Evolutionary conservation across 2,888 invertebrate genomes (phyloP).

Genomic region (Macrophya alboannulata): DNA sequence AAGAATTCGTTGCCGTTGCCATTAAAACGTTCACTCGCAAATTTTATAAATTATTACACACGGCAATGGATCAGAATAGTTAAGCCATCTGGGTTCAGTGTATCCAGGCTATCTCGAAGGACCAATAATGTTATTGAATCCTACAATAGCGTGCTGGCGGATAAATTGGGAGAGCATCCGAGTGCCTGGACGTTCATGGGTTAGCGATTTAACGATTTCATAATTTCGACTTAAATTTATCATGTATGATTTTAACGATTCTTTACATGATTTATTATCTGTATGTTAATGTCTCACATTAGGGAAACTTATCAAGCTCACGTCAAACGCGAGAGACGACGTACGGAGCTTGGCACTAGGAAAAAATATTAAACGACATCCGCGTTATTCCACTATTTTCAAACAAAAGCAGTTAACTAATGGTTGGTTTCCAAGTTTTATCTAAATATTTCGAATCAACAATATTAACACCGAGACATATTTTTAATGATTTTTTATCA

Average conservation of each 20-base stretch:
- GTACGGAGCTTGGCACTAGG: background rate
- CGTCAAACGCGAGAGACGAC: conserved; percentile 21
- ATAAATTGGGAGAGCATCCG: conserved; percentile 55
- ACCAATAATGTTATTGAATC: conserved; percentile 55
- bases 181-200: conserved; percentile 58
- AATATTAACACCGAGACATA: background rate
- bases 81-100: conserved; percentile 57
- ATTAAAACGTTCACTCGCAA: background rate
- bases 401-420: conserved; percentile 33
- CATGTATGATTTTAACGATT: background rate
- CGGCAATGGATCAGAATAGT: conserved; percentile 51
- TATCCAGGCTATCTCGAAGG: conserved; percentile 47
- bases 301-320: background rate
- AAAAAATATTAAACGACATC: conserved; percentile 33
- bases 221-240: background rate
- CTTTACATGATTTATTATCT: background rate
- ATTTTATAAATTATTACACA: conserved; percentile 8
- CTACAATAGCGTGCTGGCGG: conserved; percentile 35
- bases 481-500: background rate
- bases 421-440: conserved; percentile 33
- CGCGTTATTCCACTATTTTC: conserved; percentile 13
- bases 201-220: conserved; percentile 33
- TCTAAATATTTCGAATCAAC: background rate
- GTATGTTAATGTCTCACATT: background rate
- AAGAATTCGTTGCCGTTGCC: conserved; percentile 23